Base-by-base conservation (phyloP, 2,797 vertebrate species). In the Anguilla pacifica region DNA sequence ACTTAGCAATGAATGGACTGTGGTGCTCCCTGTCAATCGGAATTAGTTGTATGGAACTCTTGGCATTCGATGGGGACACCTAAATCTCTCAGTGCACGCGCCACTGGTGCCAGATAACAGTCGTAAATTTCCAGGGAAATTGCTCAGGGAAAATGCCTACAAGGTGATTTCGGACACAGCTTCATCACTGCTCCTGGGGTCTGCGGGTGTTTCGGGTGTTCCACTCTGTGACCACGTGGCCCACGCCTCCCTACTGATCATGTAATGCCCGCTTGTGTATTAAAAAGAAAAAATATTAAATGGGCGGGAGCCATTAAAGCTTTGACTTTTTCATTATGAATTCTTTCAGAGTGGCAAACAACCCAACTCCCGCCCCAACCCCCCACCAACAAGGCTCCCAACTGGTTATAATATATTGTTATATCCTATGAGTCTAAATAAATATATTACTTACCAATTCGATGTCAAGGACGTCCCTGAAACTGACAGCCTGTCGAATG, bases 371-470 rank as follows among this genome's bases (percentile, higher is more conserved):
- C 17, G 57, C 51, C 11, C 7, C 7, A 17, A 19, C 17, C 17
- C 17, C 17, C 57, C 57, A 59, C 15, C 43, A 46, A 5, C 43
- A 15, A 31, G 11, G 74, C 17, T 77, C 74, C 39, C 39, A 15
- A 46, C 25, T 43, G 28, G 53, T 43, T 28, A 64, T 7, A 28
- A 17, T 9, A 17, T 35, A 13, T 46, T 17, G 11, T n/a, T 31
- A 53, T 1, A 2, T 31, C 39, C 53, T 25, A 17, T 9, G 61
- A 13, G 84, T 79, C 35, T 43, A 79, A 79, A 77, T n/a, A 77
- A 46, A 43, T 7, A 46, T 11, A 51, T 82, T 49, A 22, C 97
- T 96, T 91, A 97, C 96, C 97, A 97, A 89, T 86, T 96, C 94
- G 17, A 97, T 95, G 92, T 95, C 93, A 7, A 93, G 88, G 89